These are phyloP conservation scores for Daubentonia madagascariensis DNA, from an alignment of 2,113 vertebrate genomes.

Conservation along the genomic window DNA sequence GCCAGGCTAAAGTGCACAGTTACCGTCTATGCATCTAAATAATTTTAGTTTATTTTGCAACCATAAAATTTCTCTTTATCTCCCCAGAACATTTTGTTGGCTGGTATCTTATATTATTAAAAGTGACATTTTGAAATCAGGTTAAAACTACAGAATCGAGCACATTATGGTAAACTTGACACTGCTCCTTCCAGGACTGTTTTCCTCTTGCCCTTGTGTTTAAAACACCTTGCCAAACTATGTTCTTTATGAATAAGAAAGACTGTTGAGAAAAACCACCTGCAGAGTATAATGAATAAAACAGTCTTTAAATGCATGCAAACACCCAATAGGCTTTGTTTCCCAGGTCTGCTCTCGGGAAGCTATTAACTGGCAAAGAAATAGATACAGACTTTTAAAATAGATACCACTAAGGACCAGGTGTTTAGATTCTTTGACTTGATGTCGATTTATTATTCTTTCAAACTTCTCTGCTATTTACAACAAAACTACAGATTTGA, in stretches of 20 bases:
- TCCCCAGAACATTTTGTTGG: background rate
- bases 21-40: background rate
- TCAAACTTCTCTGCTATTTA: conserved; percentile 35
- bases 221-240: background rate
- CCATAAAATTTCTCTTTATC: background rate
- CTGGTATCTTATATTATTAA: background rate
- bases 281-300: conserved; percentile 45
- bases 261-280: conserved; percentile 12
- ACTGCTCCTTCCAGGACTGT: background rate
- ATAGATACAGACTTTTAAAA: conserved; percentile 50
- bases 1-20: background rate
- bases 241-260: conserved; percentile 20
- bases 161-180: background rate
- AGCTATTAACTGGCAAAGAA: conserved; percentile 41
- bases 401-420: background rate
- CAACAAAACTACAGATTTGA: background rate
- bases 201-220: background rate
- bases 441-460: background rate
- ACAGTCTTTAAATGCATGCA: conserved; percentile 39
- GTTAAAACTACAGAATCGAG: background rate
- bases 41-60: background rate
- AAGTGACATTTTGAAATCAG: conserved; percentile 28
- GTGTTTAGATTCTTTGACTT: conserved; percentile 18
- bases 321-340: conserved; percentile 16
- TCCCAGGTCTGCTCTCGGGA: conserved; percentile 40